phyloP scores from a whole-genome alignment of 2,888 invertebrate genomes.

The Pemphredon lugubris region DNA sequence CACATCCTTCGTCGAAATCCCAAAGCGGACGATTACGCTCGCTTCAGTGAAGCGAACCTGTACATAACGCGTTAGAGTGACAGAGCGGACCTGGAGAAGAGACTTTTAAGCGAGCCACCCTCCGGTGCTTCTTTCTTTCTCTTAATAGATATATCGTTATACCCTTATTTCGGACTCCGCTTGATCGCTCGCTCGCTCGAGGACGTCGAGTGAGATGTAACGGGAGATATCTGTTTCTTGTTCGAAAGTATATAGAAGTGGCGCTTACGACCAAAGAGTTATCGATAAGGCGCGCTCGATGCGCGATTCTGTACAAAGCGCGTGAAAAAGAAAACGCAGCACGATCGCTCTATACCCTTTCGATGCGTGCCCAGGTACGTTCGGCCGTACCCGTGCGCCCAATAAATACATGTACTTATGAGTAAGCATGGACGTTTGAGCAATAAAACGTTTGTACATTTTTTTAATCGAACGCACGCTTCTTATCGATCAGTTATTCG shows the following conservation, averaged over 20 bases:
- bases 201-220: constrained; percentile 11
- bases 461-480: constrained; percentile 53
- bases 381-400: constrained; percentile 20
- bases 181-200: constrained; percentile 13
- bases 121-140: constrained; percentile 41
- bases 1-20: constrained; percentile 14
- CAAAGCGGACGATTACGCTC: constrained; percentile 47
- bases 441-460: constrained; percentile 75
- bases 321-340: constrained; percentile 16
- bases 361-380: constrained; percentile 15
- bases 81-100: constrained; percentile 41
- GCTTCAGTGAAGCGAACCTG: constrained; percentile 64
- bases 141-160: constrained; percentile 12
- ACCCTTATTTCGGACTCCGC: not conserved
- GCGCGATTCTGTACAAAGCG: constrained; percentile 58
- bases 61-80: constrained; percentile 55
- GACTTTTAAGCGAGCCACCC: constrained; percentile 38
- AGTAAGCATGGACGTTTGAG: constrained; percentile 61
- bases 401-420: constrained; percentile 54
- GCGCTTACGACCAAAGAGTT: constrained; percentile 74
- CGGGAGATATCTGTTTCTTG: constrained; percentile 27
- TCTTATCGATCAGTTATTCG: too few species aligned
- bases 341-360: constrained; percentile 32
- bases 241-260: constrained; percentile 55
- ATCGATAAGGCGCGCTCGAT: constrained; percentile 55